Evolutionary conservation across 2,113 vertebrate genomes (phyloP).

Genomic region (Rhynchomys soricoides): DNA sequence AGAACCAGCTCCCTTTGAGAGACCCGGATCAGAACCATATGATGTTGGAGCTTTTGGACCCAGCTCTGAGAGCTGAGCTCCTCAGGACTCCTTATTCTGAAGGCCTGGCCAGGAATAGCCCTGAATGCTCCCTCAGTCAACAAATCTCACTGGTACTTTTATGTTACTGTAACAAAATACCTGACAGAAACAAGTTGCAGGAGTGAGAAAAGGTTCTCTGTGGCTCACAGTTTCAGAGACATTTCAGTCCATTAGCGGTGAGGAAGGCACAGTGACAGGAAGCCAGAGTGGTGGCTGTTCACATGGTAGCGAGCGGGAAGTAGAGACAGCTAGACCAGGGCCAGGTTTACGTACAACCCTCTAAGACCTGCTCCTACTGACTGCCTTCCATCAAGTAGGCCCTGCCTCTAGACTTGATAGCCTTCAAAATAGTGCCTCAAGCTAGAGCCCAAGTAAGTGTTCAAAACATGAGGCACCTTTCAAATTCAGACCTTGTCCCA

Average conservation of each 20-base stretch:
- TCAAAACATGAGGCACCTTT: neutral
- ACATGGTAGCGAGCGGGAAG: neutral
- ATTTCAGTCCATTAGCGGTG: neutral
- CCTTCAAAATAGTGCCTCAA: neutral
- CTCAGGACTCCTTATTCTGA: neutral
- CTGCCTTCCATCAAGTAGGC: neutral
- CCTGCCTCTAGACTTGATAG: neutral
- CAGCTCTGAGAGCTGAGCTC: neutral
- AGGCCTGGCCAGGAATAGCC: neutral
- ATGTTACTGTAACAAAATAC: neutral
- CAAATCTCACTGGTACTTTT: neutral
- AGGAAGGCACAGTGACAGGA: neutral
- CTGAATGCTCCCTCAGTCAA: neutral
- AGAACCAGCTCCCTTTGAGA: neutral
- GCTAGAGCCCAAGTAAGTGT: neutral
- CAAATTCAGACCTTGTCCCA: neutral
- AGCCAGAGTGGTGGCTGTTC: neutral
- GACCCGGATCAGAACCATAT: neutral
- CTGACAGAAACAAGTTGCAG: neutral
- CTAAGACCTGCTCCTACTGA: neutral
- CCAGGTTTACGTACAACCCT: neutral
- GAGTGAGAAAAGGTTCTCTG: neutral
- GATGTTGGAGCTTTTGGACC: neutral
- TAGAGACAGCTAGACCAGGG: neutral
- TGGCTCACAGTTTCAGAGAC: neutral